Conservation (phyloP, 2,888 invertebrate species). For the Trissolcus japonicus region DNA sequence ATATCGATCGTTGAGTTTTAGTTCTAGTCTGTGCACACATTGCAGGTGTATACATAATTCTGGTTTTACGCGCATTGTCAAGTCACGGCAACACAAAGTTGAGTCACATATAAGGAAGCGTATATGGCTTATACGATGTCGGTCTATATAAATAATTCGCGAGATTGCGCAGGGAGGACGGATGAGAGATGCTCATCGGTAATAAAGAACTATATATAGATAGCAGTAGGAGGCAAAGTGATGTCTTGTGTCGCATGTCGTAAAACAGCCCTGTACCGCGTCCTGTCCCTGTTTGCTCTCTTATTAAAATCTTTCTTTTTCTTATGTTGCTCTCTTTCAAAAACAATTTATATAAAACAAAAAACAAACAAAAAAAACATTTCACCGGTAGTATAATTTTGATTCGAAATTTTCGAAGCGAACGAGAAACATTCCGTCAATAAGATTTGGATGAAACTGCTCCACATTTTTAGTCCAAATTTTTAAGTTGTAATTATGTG, state of each 20-base stretch:
- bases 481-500: slow-evolving; percentile 45
- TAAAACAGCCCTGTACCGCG: slow-evolving; percentile 69
- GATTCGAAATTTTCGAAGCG: slow-evolving; percentile 41
- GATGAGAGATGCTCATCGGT: slow-evolving; percentile 60
- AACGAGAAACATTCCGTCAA: slow-evolving; percentile 3
- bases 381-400: slow-evolving; percentile 70
- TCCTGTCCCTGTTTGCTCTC: slow-evolving; percentile 69
- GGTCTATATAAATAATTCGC: slow-evolving; percentile 72
- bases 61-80: slow-evolving; percentile 53
- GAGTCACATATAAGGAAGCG: slow-evolving; percentile 60
- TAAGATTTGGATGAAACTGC: no score
- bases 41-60: slow-evolving; percentile 28
- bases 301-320: slow-evolving; percentile 70
- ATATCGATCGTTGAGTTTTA: no score
- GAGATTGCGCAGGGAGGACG: slow-evolving; percentile 58
- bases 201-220: slow-evolving; percentile 66
- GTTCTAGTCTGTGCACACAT: neutral
- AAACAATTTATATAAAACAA: no score
- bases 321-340: no score
- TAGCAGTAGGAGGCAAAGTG: slow-evolving; percentile 71
- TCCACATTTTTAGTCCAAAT: no score
- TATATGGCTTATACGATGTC: slow-evolving; percentile 64
- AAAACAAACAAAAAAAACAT: slow-evolving; percentile 53
- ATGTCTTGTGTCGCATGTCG: slow-evolving; percentile 74
- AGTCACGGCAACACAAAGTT: slow-evolving; percentile 58